Conservation (phyloP, 2,888 invertebrate genomes). For the Eledona agricola region DNA sequence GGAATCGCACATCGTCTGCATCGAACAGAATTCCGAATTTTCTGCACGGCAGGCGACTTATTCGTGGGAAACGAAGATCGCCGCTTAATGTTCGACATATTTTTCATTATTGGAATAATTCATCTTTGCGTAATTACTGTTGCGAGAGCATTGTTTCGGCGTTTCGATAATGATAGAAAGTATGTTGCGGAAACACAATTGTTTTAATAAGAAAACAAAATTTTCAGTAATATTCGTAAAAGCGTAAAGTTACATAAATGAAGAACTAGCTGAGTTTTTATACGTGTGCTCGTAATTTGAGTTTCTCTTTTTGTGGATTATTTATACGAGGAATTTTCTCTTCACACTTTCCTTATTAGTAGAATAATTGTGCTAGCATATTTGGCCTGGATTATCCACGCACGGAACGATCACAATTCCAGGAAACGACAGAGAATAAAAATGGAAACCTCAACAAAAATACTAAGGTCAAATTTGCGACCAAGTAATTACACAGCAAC, state of each 20-base stretch:
- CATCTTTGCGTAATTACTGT: too few relatives aligned
- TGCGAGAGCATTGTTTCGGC: slow-evolving; percentile 21
- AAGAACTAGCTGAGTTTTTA: slow-evolving; percentile 38
- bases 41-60: slow-evolving; percentile 28
- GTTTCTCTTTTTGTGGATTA: slow-evolving; percentile 53
- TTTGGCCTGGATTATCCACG: too few relatives aligned
- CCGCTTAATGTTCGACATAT: slow-evolving; percentile 24
- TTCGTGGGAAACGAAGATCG: slow-evolving; percentile 30
- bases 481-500: too few relatives aligned
- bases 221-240: slow-evolving; percentile 44
- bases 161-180: slow-evolving; percentile 17
- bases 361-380: too few relatives aligned
- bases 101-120: slow-evolving; percentile 19
- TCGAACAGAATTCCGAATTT: slow-evolving; percentile 32
- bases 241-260: slow-evolving; percentile 53
- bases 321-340: slow-evolving; percentile 48
- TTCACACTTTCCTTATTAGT: slow-evolving; percentile 52
- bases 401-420: too few relatives aligned
- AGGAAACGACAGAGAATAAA: too few relatives aligned
- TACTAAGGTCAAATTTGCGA: too few relatives aligned
- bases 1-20: too few relatives aligned
- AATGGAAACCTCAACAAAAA: too few relatives aligned
- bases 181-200: slow-evolving; percentile 37
- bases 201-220: slow-evolving; percentile 22
- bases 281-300: slow-evolving; percentile 33